phyloP scores from a whole-genome alignment of 2,797 vertebrate genomes.

The Paratrypauchen microcephalus region DNA sequence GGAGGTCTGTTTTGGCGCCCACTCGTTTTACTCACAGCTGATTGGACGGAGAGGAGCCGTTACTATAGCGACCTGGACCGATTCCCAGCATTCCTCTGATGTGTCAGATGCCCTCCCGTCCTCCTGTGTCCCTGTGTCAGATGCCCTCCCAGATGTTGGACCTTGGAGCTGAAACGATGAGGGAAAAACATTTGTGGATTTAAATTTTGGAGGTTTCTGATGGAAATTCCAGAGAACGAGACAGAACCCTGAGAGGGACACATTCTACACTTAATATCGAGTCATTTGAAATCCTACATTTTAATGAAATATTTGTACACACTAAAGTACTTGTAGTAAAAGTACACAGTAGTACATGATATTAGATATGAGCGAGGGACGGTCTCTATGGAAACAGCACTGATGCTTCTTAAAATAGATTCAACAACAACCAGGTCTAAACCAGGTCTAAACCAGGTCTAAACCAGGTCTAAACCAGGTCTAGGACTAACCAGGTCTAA shows the following conservation, averaged over 20 bases:
- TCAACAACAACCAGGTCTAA: background rate
- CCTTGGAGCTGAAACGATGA: background rate
- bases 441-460: background rate
- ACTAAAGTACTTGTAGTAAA: background rate
- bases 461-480: background rate
- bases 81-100: constrained; percentile 1
- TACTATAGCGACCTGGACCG: background rate
- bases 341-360: background rate
- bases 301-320: no score
- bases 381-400: background rate
- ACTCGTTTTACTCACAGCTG: constrained; percentile 8
- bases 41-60: constrained; percentile 2
- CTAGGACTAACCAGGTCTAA: background rate
- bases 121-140: background rate
- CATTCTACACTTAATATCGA: no score
- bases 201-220: background rate
- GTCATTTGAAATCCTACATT: no score
- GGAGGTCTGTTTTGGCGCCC: constrained; percentile 5
- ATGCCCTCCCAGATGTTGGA: no score
- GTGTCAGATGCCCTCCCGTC: background rate
- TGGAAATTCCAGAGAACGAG: no score
- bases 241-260: no score
- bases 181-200: background rate
- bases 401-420: background rate
- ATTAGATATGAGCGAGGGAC: background rate